These are phyloP conservation scores for Spisula subtruncata DNA, from an alignment of 2,888 invertebrate species.

Conservation along the genomic window DNA sequence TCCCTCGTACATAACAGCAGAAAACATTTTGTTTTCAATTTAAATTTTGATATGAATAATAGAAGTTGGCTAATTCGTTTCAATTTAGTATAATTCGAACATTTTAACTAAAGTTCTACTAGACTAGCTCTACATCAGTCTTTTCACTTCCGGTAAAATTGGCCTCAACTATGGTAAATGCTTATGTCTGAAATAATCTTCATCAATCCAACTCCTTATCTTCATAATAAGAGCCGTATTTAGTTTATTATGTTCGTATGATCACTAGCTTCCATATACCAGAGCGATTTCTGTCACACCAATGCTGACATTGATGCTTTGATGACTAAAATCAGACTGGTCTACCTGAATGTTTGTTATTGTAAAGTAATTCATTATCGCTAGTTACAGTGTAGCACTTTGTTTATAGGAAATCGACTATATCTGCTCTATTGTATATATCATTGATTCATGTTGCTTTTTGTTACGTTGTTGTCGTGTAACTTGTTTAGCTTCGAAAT, in stretches of 20 bases:
- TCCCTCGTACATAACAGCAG: not conserved
- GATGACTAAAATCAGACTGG: not conserved
- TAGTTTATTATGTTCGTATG: not conserved
- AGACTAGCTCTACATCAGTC: not conserved
- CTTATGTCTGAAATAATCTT: slow-evolving; percentile 1
- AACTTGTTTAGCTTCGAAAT: no score
- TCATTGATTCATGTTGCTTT: no score
- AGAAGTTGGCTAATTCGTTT: not conserved
- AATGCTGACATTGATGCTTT: not conserved
- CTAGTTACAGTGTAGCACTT: no score
- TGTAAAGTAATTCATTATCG: no score
- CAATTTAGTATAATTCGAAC: slow-evolving; percentile 23
- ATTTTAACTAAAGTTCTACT: slow-evolving; percentile 7
- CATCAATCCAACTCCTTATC: not conserved
- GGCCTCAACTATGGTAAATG: slow-evolving; percentile 61
- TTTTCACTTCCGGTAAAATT: slow-evolving; percentile 61
- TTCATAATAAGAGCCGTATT: not conserved
- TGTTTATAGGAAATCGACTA: no score
- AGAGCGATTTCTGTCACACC: not conserved
- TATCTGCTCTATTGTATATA: no score
- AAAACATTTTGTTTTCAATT: not conserved
- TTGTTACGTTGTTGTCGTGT: no score
- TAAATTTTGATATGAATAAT: not conserved
- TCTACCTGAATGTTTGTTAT: not conserved
- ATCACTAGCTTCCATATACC: not conserved